Evolutionary conservation across 1,140 invertebrate genomes (phyloP).

Genomic region (Cecropterus lyciades): DNA sequence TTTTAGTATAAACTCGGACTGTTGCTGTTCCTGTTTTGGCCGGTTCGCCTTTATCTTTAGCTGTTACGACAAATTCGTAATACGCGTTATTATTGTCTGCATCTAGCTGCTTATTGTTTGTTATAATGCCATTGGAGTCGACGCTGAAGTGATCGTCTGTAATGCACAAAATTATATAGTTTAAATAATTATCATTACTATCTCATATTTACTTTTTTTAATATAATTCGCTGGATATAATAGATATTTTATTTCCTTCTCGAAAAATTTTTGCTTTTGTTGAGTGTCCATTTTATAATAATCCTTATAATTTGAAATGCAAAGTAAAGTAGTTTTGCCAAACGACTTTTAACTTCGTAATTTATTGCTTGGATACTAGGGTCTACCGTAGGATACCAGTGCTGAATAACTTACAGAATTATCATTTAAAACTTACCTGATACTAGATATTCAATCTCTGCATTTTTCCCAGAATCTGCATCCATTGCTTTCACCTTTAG

Average conservation of each 20-base stretch:
- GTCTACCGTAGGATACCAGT: too few species aligned
- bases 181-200: neutral
- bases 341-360: too few species aligned
- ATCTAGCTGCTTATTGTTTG: conserved; percentile 96
- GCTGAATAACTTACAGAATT: too few species aligned
- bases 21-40: conserved; percentile 96
- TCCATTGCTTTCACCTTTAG: conserved; percentile 97
- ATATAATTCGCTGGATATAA: too few species aligned
- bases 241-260: too few species aligned
- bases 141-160: conserved; percentile 96
- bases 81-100: conserved; percentile 98
- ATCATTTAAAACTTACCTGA: conserved; percentile 73
- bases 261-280: too few species aligned
- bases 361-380: too few species aligned
- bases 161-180: conserved; percentile 48
- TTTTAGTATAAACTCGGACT: conserved; percentile 97
- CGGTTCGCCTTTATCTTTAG: conserved; percentile 96
- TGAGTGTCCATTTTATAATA: too few species aligned
- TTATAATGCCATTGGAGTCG: conserved; percentile 95
- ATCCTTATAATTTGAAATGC: too few species aligned
- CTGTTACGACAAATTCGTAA: conserved; percentile 96
- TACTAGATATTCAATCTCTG: conserved; percentile 96
- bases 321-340: too few species aligned
- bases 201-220: too few species aligned
- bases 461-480: conserved; percentile 95